Evolutionary conservation across 2,888 invertebrate genomes (phyloP).

Genomic region (Drosophila bunnanda): DNA sequence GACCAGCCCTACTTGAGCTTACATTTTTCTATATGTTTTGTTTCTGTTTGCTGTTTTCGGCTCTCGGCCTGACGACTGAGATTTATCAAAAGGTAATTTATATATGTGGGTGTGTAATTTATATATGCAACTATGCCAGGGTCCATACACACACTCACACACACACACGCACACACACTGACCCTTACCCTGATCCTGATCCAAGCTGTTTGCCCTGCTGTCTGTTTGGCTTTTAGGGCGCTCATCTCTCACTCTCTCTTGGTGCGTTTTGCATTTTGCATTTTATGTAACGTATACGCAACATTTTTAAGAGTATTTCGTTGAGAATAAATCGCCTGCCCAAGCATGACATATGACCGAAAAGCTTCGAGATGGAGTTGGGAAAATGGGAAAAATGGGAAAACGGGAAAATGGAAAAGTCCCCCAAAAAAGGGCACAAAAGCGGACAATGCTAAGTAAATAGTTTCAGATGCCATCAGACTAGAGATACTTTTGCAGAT

Average conservation of each 20-base stretch:
- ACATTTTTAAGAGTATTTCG: slow-evolving; percentile 81
- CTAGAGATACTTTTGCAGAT: neutral
- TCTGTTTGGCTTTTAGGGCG: slow-evolving; percentile 46
- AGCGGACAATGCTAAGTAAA: slow-evolving; percentile 13
- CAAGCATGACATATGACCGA: slow-evolving; percentile 73
- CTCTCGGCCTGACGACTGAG: slow-evolving; percentile 76
- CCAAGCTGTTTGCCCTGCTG: slow-evolving; percentile 52
- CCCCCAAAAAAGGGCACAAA: neutral
- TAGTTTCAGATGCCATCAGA: slow-evolving; percentile 29
- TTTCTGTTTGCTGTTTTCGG: slow-evolving; percentile 25
- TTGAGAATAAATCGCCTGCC: slow-evolving; percentile 82
- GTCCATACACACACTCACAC: neutral
- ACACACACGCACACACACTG: neutral
- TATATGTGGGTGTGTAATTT: slow-evolving; percentile 79
- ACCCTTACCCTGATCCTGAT: slow-evolving; percentile 16
- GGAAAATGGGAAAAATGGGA: neutral
- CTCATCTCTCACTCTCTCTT: slow-evolving; percentile 26
- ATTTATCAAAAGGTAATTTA: slow-evolving; percentile 85
- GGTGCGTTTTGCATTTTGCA: slow-evolving; percentile 59
- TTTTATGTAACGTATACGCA: slow-evolving; percentile 61
- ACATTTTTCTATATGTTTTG: slow-evolving; percentile 63
- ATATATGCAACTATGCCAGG: slow-evolving; percentile 58
- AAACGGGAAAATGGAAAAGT: neutral
- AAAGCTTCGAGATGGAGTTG: slow-evolving; percentile 22
- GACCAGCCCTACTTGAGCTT: neutral